Evolutionary conservation across 2,113 vertebrate genomes (phyloP).

Genomic region (Gallinago jamesoni): DNA sequence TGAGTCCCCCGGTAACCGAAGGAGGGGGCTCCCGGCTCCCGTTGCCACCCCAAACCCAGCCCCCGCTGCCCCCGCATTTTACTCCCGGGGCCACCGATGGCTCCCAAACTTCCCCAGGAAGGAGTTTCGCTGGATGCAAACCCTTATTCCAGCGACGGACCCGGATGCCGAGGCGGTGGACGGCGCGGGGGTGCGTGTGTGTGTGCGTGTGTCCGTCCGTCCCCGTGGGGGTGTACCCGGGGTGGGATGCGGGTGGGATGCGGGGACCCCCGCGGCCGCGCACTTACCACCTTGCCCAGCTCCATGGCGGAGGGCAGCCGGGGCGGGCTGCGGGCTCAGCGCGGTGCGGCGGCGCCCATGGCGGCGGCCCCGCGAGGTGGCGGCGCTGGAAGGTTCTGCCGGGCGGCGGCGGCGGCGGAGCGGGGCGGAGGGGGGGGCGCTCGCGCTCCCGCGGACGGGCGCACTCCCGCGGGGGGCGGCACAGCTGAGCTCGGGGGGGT

Average conservation of each 20-base stretch:
- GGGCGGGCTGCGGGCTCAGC: background rate
- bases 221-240: background rate
- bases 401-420: background rate
- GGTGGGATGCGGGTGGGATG: too few relatives aligned
- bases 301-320: constrained; percentile 62
- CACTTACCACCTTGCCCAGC: constrained; percentile 78
- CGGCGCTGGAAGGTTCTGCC: background rate
- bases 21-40: background rate
- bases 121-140: background rate
- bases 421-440: background rate
- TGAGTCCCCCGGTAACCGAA: background rate
- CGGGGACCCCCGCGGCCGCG: background rate
- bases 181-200: too few relatives aligned
- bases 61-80: background rate
- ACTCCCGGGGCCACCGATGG: background rate
- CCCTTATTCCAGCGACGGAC: rapidly evolving
- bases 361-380: background rate
- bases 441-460: background rate
- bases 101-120: background rate
- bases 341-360: background rate
- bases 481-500: background rate
- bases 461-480: background rate
- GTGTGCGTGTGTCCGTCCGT: too few relatives aligned
- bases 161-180: background rate
- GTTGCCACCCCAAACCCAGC: background rate